Base-by-base conservation (phyloP, 2,797 vertebrate species). In the Phylloscopus collybita region DNA sequence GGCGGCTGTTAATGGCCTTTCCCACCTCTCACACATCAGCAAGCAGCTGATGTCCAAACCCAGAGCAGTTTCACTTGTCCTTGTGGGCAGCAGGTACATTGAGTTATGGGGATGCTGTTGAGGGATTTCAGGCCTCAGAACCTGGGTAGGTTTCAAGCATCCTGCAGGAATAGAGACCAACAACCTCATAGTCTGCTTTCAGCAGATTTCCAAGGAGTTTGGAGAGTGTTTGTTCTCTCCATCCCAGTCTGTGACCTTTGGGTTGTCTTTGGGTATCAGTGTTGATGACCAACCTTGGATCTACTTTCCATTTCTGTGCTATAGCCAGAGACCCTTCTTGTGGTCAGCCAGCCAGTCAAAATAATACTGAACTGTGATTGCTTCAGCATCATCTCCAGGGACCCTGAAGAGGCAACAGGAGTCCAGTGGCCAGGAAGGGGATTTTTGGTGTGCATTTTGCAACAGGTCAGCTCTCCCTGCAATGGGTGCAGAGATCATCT, bases 361-460 rank as follows among this genome's bases (percentile, higher is more conserved):
- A 94, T 81, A 95, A 44, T 45, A 3, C 40, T 45, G 26, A 51
- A 34, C 81, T 78, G 30, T 27, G 79, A 76, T 96, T 96, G 94
- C 92, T 93, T 87, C 95, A 96, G 21, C 18, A 2, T 16, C 32
- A 20, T 88, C 90, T 79, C 92, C 36, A 36, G 94, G 50, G 92
- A 47, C 19, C 38, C 51, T 23, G 13, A 29, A n/a, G 29, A 21
- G 54, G 66, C 85, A 64, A 29, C 32, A 75, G 38, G 34, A 57
- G 36, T 5, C 70, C 32, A 62, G 83, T 4, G 70, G 26, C n/a
- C 59, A 80, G 40, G 56, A 90, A 29, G 23, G 30, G 67, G 56
- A 64, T 62, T 19, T 38, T 76, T 85, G 70, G 34, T 36, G 49
- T 13, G 13, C 4, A 5, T 95, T 95, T 95, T 93, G 94, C 80